These are phyloP conservation scores for Podiceps cristatus DNA, from an alignment of 2,113 vertebrate species.

Conservation along the genomic window DNA sequence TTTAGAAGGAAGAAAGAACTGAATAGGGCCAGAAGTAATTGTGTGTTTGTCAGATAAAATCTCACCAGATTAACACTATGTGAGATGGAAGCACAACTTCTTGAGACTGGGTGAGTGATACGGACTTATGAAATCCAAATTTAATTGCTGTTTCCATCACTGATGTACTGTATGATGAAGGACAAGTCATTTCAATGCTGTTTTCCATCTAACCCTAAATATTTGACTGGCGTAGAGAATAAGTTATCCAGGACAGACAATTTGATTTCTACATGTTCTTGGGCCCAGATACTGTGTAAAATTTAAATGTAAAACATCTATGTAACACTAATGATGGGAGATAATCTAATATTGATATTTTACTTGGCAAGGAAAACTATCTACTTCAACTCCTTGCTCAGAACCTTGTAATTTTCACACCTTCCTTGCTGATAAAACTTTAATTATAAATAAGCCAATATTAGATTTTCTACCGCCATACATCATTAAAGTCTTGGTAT, in stretches of 20 bases:
- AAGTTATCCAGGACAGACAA: background rate
- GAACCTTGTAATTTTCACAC: background rate
- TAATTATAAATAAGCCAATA: background rate
- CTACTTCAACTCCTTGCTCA: background rate
- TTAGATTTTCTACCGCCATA: background rate
- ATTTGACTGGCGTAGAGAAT: background rate
- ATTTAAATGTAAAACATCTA: background rate
- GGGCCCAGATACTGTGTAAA: background rate
- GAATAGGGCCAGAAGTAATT: background rate
- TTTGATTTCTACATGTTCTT: background rate
- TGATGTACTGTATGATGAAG: background rate
- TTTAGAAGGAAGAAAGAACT: constrained; percentile 7
- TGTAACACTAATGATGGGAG: background rate
- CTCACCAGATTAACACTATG: background rate
- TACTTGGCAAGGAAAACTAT: background rate
- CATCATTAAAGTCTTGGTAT: background rate
- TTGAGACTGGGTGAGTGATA: background rate
- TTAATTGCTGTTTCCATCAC: background rate
- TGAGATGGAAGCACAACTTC: background rate
- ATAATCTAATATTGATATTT: background rate
- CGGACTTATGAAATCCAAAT: background rate
- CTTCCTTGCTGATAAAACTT: background rate
- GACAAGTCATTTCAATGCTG: background rate
- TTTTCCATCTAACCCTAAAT: background rate
- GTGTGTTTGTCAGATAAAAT: background rate